Evolutionary conservation across 2,888 invertebrate genomes (phyloP).

Genomic region (Coremacera marginata): DNA sequence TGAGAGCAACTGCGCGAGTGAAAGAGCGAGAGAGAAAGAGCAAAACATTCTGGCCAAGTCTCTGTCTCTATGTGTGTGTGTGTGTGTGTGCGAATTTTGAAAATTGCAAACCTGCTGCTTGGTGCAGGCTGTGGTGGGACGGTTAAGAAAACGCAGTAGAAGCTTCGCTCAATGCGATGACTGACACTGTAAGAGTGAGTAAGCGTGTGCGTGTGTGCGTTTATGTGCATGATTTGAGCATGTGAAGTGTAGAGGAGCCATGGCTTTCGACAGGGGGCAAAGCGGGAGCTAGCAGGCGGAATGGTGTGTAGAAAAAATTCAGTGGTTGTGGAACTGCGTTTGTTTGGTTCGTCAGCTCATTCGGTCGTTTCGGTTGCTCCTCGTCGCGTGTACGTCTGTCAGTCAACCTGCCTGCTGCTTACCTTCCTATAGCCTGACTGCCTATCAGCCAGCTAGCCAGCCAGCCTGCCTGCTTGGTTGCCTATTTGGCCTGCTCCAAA

Average conservation of each 20-base stretch:
- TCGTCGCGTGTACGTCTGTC: slow-evolving; percentile 59
- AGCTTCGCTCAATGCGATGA: neutral
- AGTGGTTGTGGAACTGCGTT: slow-evolving; percentile 27
- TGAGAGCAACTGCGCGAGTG: neutral
- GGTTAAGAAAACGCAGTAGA: slow-evolving; percentile 18
- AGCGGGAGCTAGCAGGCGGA: slow-evolving; percentile 25
- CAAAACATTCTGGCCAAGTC: neutral
- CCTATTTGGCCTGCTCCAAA: neutral
- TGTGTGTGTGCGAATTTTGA: slow-evolving; percentile 1
- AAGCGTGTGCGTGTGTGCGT: slow-evolving; percentile 4
- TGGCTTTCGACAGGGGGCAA: neutral
- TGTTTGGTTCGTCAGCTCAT: slow-evolving; percentile 51
- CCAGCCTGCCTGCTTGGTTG: neutral
- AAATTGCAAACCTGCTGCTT: slow-evolving; percentile 20
- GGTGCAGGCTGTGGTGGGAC: neutral
- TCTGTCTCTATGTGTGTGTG: neutral
- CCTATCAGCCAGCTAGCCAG: slow-evolving; percentile 16
- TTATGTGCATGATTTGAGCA: neutral
- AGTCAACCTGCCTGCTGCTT: neutral
- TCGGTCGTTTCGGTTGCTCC: slow-evolving; percentile 63
- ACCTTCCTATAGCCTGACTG: neutral
- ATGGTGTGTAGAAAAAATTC: neutral
- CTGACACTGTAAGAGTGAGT: slow-evolving; percentile 11
- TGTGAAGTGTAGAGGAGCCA: slow-evolving; percentile 1
- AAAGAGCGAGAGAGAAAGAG: neutral